These are phyloP conservation scores for Eretmocerus hayati DNA, from an alignment of 2,888 invertebrate genomes.

Conservation along the genomic window DNA sequence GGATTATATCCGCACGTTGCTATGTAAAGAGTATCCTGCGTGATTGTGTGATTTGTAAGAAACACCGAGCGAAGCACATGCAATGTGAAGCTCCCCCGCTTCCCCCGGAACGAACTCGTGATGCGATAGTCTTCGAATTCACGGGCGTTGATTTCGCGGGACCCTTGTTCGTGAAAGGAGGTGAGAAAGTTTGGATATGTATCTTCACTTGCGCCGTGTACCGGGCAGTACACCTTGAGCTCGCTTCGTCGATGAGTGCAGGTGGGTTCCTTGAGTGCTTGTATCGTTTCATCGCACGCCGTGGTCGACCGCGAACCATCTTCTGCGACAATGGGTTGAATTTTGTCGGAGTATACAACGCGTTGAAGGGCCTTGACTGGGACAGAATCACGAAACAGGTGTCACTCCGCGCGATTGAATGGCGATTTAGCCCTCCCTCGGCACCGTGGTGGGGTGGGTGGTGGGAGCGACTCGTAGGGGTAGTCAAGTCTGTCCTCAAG, in stretches of 20 bases:
- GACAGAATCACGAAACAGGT: conserved; percentile 16
- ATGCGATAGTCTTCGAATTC: conserved; percentile 22
- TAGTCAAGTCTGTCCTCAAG: conserved; percentile 38
- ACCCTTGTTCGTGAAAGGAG: conserved; percentile 30
- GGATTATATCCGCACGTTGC: conserved; percentile 19
- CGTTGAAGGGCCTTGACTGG: conserved; percentile 29
- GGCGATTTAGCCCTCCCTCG: conserved; percentile 40
- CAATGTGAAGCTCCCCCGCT: conserved; percentile 26
- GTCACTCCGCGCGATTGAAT: conserved; percentile 19
- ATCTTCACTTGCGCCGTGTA: conserved; percentile 40
- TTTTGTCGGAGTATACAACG: conserved; percentile 36
- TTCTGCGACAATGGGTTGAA: conserved; percentile 43
- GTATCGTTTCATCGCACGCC: conserved; percentile 21
- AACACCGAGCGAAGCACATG: conserved; percentile 24
- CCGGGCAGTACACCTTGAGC: conserved; percentile 41
- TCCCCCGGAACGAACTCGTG: conserved; percentile 27
- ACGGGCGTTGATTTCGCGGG: conserved; percentile 37
- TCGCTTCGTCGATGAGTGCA: conserved; percentile 31
- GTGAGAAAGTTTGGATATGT: conserved; percentile 33
- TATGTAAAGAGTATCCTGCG: conserved; percentile 15
- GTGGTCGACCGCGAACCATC: conserved; percentile 30
- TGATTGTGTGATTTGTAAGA: conserved; percentile 21
- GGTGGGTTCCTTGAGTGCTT: conserved; percentile 28
- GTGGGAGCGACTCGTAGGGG: conserved; percentile 42
- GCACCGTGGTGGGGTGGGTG: conserved; percentile 47